Percentiles rank a stretch among this genome's conserved stretches.
Evolutionary conservation across 64 coral and sea anemone species (phyloP).

Genomic region (Trachythela sp.): DNA sequence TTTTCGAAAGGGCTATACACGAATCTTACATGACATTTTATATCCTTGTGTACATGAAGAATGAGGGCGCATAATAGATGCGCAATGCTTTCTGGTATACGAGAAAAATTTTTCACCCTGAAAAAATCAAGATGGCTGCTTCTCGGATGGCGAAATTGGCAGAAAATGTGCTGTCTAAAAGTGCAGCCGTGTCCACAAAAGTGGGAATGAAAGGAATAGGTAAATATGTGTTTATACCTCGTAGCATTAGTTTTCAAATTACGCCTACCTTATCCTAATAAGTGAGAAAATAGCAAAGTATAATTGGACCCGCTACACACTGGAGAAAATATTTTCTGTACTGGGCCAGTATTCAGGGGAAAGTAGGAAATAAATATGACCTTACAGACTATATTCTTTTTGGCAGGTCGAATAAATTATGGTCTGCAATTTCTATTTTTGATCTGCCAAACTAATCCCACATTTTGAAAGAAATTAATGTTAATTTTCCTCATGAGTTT

Average conservation of each 20-base stretch:
- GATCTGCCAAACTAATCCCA: too few species aligned
- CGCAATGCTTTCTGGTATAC: background rate
- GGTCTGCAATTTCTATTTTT: too few species aligned
- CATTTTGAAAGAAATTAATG: too few species aligned
- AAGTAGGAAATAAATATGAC: too few species aligned
- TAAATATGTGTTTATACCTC: background rate
- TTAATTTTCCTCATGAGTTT: too few species aligned
- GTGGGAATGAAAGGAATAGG: background rate
- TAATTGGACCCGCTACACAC: too few species aligned
- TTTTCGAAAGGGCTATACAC: background rate
- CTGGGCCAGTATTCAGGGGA: too few species aligned
- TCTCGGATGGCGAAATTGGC: background rate
- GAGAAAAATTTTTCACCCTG: background rate
- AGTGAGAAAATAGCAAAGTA: background rate
- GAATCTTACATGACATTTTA: background rate
- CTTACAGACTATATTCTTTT: too few species aligned
- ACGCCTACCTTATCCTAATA: background rate
- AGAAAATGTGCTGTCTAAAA: background rate
- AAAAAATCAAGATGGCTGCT: background rate
- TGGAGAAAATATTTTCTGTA: too few species aligned
- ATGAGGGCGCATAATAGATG: background rate
- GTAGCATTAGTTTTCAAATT: background rate
- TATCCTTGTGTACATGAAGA: background rate
- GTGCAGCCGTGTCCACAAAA: background rate
- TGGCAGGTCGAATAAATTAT: too few species aligned